These are phyloP conservation scores for Listronotus bonariensis DNA, from an alignment of 1,140 invertebrate species.

Conservation along the genomic window DNA sequence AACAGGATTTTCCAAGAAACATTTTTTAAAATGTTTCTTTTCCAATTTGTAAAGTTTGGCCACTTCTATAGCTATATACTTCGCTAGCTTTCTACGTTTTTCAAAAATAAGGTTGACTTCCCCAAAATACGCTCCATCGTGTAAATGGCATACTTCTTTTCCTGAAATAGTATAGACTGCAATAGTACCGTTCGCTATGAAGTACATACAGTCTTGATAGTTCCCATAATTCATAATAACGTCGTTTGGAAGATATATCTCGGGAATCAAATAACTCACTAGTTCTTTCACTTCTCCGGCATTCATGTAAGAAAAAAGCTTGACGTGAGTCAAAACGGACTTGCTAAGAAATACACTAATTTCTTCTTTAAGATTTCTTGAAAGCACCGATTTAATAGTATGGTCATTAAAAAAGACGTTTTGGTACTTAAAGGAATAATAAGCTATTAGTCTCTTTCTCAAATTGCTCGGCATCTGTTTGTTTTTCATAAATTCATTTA, in stretches of 20 bases:
- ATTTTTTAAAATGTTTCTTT: constrained; percentile 54
- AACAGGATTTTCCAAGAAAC: constrained; percentile 20
- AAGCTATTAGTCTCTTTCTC: constrained; percentile 13
- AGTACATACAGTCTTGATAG: constrained; percentile 64
- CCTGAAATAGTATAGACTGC: constrained; percentile 62
- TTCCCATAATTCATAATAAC: constrained; percentile 59
- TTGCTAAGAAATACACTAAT: constrained; percentile 37
- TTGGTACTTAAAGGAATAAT: constrained; percentile 29
- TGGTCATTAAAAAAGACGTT: constrained; percentile 28
- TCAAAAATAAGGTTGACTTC: constrained; percentile 57
- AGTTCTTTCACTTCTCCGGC: constrained; percentile 31
- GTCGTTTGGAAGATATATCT: constrained; percentile 43
- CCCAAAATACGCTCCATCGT: constrained; percentile 47
- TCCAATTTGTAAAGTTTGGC: constrained; percentile 61
- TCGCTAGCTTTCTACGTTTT: constrained; percentile 58
- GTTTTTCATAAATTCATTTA: constrained; percentile 33
- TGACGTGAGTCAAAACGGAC: constrained; percentile 31
- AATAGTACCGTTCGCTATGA: constrained; percentile 61
- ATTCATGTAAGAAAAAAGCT: constrained; percentile 30
- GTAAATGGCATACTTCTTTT: constrained; percentile 57
- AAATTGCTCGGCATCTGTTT: constrained; percentile 26
- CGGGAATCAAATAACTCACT: constrained; percentile 32
- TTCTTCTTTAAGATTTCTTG: constrained; percentile 36
- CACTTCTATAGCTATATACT: constrained; percentile 61
- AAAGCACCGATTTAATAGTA: constrained; percentile 17